These are phyloP conservation scores for Trogon surrucura DNA, from an alignment of 2,113 vertebrate species.

Conservation along the genomic window DNA sequence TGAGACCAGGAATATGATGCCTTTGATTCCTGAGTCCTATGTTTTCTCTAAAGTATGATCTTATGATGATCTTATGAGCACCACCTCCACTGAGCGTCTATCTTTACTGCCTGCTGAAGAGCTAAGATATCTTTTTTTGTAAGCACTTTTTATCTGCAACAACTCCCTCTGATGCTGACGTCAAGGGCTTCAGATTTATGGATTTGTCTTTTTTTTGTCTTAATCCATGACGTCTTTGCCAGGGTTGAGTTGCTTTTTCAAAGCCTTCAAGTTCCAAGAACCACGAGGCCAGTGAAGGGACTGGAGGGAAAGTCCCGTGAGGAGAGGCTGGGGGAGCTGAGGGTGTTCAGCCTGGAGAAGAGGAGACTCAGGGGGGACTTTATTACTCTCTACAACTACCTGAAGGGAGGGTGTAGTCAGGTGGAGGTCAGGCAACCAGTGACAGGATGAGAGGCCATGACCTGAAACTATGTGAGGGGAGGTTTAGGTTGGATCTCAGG, in stretches of 20 bases:
- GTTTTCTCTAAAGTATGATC: neutral
- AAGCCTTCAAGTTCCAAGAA: neutral
- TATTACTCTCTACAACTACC: too few species aligned
- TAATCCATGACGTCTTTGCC: neutral
- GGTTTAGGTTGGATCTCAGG: too few species aligned
- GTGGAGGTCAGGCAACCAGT: too few species aligned
- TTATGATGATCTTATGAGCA: neutral
- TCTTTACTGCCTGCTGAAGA: neutral
- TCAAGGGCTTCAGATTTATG: neutral
- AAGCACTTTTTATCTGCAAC: neutral
- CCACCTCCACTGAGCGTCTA: neutral
- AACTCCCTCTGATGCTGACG: neutral
- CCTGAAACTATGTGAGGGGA: too few species aligned
- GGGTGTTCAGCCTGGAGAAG: too few species aligned
- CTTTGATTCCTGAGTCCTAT: neutral
- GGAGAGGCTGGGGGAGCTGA: too few species aligned
- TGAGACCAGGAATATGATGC: neutral
- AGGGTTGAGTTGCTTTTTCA: neutral
- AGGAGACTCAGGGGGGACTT: too few species aligned
- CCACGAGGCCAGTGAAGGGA: too few species aligned
- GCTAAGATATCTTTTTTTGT: neutral
- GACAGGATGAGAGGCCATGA: too few species aligned
- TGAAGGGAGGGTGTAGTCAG: too few species aligned
- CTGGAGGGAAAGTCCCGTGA: too few species aligned
- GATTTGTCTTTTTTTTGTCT: neutral